phyloP scores from a whole-genome alignment of 2,113 vertebrate genomes.

The zebrafish (Danio rerio) region GRCz12tu NC_133184.1:42962501-42963000 shows the following conservation, averaged over 20 bases:
- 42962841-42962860: too few relatives aligned
- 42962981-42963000: not conserved
- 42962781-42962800: constrained; percentile 12
- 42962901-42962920: not conserved
- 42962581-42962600: not conserved
- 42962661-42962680: constrained; percentile 12
- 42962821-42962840: not conserved
- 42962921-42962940: constrained; percentile 12
- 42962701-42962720: not conserved
- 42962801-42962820: constrained; percentile 10
- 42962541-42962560: constrained; percentile 6
- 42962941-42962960: constrained; percentile 10
- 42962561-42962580: constrained; percentile 13
- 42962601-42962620: not conserved
- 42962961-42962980: not conserved
- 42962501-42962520: not conserved
- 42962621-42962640: not conserved
- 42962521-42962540: not conserved
- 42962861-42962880: not conserved
- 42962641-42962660: not conserved
- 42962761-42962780: not conserved
- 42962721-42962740: not conserved
- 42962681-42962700: not conserved
- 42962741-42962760: not conserved
- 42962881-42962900: not conserved